Evolutionary conservation across 1,140 invertebrate genomes (phyloP), one percentile per base, ranked within the genome.

Genomic region (Brachionus koreanus): DNA sequence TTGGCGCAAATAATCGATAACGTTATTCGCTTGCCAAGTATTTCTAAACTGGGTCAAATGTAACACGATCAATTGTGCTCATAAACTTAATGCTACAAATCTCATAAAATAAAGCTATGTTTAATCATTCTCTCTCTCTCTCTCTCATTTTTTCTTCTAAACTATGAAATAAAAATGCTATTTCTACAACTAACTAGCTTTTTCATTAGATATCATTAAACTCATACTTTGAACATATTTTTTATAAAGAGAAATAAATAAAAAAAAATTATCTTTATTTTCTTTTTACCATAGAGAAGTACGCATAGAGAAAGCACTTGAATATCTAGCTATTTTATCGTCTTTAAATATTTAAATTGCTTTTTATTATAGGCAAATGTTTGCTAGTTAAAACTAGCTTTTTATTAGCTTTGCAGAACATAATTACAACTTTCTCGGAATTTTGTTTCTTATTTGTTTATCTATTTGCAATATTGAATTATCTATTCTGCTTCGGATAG

Each of bases 311-410:
- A 65, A 69, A 69, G 39, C 65, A 69, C 65, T 69, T 69, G 65
- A 39, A 69, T 39, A 1, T 69, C 10, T 69, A 9, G 49, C 49
- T 69, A 69, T 69, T 13, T 69, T 69, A 69, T 69, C 65, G 65
- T 39, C 12, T 69, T 69, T 69, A 69, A 69, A 69, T 69, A 69
- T 69, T 43, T 69, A 69, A 69, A 69, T 69, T 69, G 65, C n/a
- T 37, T 37, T 69, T 69, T 69, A 19, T 69, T 69, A 16, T 16
- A 49, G 25, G 19, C 57, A 63, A 65, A 65, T 65, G 63, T 65
- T 65, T 65, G 33, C 63, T 16, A 57, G 49, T 57, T 57, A 9
- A 23, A 57, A 57, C 49, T 57, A 23, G 49, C 7, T 57, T 19
- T 57, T 25, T 57, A 19, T 49, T 49, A n/a, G 10, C n/a, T 49